Conservation (phyloP, 2,113 vertebrate genomes). For the Pteronura brasiliensis region DNA sequence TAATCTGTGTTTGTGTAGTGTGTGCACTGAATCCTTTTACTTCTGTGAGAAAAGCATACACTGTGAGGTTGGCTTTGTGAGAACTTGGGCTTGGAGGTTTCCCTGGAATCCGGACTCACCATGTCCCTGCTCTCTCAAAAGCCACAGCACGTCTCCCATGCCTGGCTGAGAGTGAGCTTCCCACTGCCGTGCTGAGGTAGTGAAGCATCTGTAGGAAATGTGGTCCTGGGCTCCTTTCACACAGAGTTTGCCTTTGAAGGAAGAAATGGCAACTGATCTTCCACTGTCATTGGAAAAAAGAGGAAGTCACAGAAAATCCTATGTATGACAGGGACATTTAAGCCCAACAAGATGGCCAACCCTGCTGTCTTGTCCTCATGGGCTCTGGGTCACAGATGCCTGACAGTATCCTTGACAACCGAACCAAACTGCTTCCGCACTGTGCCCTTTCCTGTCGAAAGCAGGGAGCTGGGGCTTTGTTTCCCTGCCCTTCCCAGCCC, state of each 20-base stretch:
- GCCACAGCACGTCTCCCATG: neutral
- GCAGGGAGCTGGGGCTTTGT: accelerated
- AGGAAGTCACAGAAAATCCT: neutral
- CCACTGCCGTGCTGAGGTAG: accelerated
- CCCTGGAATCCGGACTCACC: accelerated
- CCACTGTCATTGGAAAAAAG: neutral
- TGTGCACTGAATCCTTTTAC: neutral
- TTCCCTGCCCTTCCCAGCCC: neutral
- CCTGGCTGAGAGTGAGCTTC: accelerated
- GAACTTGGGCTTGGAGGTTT: accelerated
- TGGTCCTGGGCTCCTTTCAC: neutral
- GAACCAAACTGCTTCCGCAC: too few relatives aligned
- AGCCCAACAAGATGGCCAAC: too few relatives aligned
- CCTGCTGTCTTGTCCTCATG: neutral
- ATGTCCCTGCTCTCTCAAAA: neutral
- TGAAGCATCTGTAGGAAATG: accelerated
- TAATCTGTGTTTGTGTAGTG: neutral
- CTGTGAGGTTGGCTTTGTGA: neutral
- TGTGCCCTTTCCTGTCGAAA: accelerated
- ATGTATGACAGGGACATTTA: too few relatives aligned
- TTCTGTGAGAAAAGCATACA: neutral
- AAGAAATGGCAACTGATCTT: neutral
- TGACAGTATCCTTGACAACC: accelerated
- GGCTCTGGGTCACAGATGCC: too few relatives aligned
- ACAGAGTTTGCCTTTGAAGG: neutral